Conservation (phyloP, 2,797 vertebrate species). For the Tachyglossus aculeatus region DNA sequence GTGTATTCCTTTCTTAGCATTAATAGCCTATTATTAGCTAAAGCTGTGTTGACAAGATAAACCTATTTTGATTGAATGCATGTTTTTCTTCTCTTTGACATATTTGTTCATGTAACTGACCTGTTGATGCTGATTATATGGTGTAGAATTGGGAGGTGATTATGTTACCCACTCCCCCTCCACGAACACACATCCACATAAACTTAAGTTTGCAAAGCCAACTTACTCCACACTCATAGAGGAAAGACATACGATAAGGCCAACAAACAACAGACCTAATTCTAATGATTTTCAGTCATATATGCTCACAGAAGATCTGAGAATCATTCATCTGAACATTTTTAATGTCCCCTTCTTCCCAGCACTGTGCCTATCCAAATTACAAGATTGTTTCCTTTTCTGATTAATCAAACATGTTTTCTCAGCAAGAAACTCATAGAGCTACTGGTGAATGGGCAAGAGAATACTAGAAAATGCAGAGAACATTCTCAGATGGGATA, state of each 20-base stretch:
- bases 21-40: conserved; percentile 35
- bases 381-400: neutral
- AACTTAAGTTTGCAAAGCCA: no score
- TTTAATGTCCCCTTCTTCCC: conserved; percentile 11
- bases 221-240: conserved; percentile 19
- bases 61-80: conserved; percentile 21
- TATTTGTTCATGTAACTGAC: conserved; percentile 49
- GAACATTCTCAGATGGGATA: no score
- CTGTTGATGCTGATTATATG: conserved; percentile 38
- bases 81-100: conserved; percentile 27
- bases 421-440: no score
- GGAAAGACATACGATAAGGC: conserved; percentile 33
- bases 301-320: conserved; percentile 30
- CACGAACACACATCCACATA: conserved; percentile 30
- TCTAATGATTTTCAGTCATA: conserved; percentile 40
- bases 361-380: conserved; percentile 15
- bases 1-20: neutral
- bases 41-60: conserved; percentile 21
- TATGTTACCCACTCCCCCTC: neutral
- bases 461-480: no score
- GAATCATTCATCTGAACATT: conserved; percentile 24
- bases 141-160: neutral
- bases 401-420: conserved; percentile 32
- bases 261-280: conserved; percentile 36
- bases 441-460: no score